A percentile compares a stretch with the other conserved stretches of the same genome.
Evolutionary conservation across 64 coral and sea anemone genomes (phyloP).

Genomic region (Montipora capricornis): DNA sequence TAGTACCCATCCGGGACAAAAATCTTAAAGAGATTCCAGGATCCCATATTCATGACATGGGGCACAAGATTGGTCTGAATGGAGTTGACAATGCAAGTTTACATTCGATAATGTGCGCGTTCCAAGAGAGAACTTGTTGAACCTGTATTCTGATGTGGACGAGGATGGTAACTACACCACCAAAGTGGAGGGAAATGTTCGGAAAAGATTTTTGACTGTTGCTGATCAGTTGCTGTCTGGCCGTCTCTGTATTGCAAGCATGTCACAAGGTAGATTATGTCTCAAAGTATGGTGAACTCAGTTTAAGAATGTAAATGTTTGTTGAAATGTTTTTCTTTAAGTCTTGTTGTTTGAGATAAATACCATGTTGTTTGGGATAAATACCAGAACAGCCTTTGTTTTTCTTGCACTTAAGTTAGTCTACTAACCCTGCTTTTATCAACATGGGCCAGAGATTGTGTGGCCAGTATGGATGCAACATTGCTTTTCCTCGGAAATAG

Average conservation of each 20-base stretch:
- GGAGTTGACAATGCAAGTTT: constrained; percentile 90
- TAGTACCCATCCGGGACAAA: constrained; percentile 84
- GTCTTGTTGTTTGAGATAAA: too few relatives aligned
- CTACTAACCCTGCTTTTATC: too few relatives aligned
- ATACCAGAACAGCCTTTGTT: too few relatives aligned
- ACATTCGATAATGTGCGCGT: constrained; percentile 88
- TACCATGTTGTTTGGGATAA: too few relatives aligned
- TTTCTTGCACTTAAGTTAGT: too few relatives aligned
- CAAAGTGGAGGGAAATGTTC: constrained; percentile 69
- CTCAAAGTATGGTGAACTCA: neutral
- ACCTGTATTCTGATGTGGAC: constrained; percentile 81
- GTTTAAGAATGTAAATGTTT: neutral
- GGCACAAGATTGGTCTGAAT: constrained; percentile 93
- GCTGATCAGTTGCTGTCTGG: constrained; percentile 86
- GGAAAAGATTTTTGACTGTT: constrained; percentile 78
- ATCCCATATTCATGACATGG: constrained; percentile 92
- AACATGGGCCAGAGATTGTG: too few relatives aligned
- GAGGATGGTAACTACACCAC: constrained; percentile 77
- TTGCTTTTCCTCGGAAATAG: too few relatives aligned
- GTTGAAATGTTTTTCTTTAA: too few relatives aligned
- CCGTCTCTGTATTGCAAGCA: constrained; percentile 85
- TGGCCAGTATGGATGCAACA: too few relatives aligned
- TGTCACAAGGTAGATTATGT: constrained; percentile 64
- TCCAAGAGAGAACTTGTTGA: constrained; percentile 86
- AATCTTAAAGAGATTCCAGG: constrained; percentile 83